Evolutionary conservation across 37 sponge, comb jelly and placozoan species (phyloP).

Genomic region (Eunapius fragilis): DNA sequence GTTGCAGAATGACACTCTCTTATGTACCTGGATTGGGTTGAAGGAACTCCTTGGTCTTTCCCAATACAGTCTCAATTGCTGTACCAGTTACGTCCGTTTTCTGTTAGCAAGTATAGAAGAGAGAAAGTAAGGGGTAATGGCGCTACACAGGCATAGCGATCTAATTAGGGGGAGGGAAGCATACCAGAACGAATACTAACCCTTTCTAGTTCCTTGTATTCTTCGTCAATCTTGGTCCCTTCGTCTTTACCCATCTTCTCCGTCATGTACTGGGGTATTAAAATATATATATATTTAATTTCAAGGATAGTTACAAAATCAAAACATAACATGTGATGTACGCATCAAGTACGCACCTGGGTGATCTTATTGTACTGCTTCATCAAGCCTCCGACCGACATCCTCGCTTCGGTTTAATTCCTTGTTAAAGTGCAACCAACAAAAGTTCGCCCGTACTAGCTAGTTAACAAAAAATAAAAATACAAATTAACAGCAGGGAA

Average conservation of each 20-base stretch:
- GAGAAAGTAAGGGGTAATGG: background rate
- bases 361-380: constrained; percentile 85
- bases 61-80: constrained; percentile 42
- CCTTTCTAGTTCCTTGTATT: constrained; percentile 86
- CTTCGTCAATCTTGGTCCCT: constrained; percentile 82
- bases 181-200: constrained; percentile 34
- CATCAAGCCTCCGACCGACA: constrained; percentile 67
- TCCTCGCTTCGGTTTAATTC: constrained; percentile 27
- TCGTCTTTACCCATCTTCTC: constrained; percentile 94
- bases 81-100: constrained; percentile 67
- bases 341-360: constrained; percentile 52
- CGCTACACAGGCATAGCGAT: too few species aligned
- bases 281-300: too few species aligned
- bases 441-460: too few species aligned
- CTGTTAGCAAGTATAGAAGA: constrained; percentile 19
- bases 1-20: background rate
- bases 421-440: background rate
- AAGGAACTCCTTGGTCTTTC: constrained; percentile 87
- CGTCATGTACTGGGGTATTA: constrained; percentile 80
- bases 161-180: background rate
- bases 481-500: too few species aligned
- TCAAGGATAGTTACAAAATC: too few species aligned
- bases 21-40: constrained; percentile 89
- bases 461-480: too few species aligned
- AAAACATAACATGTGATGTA: too few species aligned